Evolutionary conservation across 2,113 vertebrate genomes (phyloP).

Genomic region (Microcebus griseorufus): DNA sequence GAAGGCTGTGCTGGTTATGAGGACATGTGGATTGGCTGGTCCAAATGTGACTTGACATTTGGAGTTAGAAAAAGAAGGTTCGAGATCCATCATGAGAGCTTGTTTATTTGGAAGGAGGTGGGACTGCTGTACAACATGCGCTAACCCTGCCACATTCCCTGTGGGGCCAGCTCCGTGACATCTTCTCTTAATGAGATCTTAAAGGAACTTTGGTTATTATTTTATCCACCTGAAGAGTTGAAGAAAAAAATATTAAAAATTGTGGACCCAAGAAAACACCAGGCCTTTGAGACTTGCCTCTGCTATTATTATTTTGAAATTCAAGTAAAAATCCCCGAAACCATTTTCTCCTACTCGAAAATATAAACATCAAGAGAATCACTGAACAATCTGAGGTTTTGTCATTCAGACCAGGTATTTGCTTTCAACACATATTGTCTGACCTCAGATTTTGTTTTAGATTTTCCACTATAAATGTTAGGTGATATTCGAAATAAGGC

Average conservation of each 20-base stretch:
- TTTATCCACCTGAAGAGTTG: not conserved
- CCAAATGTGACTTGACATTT: not conserved
- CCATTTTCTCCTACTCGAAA: not conserved
- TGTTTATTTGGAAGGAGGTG: not conserved
- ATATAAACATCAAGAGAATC: not conserved
- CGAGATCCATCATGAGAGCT: not conserved
- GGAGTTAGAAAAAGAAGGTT: not conserved
- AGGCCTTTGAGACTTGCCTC: conserved; percentile 21
- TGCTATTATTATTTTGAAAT: conserved; percentile 43
- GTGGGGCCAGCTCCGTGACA: not conserved
- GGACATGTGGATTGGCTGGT: not conserved
- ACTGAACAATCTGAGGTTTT: not conserved
- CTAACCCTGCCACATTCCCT: too few relatives aligned
- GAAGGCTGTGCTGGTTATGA: not conserved
- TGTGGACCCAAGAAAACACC: not conserved
- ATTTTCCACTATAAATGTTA: not conserved
- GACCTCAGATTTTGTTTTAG: not conserved
- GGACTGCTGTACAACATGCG: not conserved
- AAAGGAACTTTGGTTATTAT: not conserved
- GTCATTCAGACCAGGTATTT: not conserved
- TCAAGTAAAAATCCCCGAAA: conserved; percentile 22
- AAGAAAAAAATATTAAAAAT: conserved; percentile 29
- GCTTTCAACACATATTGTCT: not conserved
- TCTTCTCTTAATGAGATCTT: not conserved
- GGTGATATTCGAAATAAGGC: not conserved